phyloP scores from a whole-genome alignment of 2,113 vertebrate genomes.

The Cyrtonyx montezumae region DNA sequence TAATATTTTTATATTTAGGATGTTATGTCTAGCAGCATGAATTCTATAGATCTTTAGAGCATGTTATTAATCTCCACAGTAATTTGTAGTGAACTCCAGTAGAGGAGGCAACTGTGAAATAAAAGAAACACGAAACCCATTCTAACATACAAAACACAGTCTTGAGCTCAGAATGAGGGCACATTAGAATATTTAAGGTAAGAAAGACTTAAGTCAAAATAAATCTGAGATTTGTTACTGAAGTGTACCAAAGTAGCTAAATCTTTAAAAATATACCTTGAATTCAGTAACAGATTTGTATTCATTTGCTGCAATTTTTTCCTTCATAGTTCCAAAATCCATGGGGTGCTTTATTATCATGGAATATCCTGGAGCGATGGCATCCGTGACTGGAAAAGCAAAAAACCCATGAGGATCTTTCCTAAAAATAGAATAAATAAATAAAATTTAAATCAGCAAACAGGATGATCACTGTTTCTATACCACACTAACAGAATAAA shows the following conservation, averaged over 20 bases:
- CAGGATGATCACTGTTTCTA: background rate
- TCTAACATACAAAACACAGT: background rate
- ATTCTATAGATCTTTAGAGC: background rate
- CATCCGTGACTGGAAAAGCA: conserved; percentile 95
- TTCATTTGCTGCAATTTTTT: conserved; percentile 92
- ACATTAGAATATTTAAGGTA: background rate
- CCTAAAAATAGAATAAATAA: conserved; percentile 75
- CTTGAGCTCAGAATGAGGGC: background rate
- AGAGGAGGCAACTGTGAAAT: background rate
- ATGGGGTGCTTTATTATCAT: conserved; percentile 99
- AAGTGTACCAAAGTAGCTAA: background rate
- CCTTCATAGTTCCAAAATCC: conserved; percentile 99
- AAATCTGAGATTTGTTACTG: background rate
- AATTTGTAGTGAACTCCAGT: background rate
- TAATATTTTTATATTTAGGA: background rate
- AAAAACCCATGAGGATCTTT: conserved; percentile 98
- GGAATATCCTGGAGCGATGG: conserved; percentile 97
- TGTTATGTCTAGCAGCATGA: background rate
- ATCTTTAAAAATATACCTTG: conserved; percentile 81
- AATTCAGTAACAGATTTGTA: conserved; percentile 98
- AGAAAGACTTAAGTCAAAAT: background rate
- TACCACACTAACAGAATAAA: background rate
- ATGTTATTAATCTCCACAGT: background rate
- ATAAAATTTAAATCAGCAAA: background rate
- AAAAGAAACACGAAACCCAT: background rate